Conservation (phyloP, 2,113 vertebrate species). For the Caranx melampygus region DNA sequence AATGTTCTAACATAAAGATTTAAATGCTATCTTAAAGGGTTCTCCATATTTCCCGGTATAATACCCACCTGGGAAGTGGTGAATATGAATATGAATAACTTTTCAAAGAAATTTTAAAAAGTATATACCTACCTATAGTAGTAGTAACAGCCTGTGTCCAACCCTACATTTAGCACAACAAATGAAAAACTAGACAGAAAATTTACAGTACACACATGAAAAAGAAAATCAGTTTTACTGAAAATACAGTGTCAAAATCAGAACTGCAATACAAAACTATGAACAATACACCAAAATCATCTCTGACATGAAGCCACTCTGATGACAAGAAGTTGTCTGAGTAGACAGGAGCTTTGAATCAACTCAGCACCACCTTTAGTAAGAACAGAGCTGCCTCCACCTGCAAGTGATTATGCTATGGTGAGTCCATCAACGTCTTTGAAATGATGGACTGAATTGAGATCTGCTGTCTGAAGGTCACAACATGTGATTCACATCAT, state of each 20-base stretch:
- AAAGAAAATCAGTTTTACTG: conserved; percentile 23
- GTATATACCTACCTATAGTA: background rate
- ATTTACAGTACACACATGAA: background rate
- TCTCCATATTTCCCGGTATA: background rate
- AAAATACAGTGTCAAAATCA: conserved; percentile 3
- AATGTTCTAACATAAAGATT: background rate
- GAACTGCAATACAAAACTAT: conserved; percentile 9
- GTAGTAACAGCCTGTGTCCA: background rate
- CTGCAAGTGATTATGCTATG: background rate
- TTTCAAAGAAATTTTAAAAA: too few species aligned
- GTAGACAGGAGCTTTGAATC: background rate
- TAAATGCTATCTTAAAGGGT: background rate
- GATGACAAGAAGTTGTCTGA: background rate
- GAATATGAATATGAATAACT: too few species aligned
- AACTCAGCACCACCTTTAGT: background rate
- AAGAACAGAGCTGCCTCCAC: background rate
- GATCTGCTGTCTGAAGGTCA: too few species aligned
- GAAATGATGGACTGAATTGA: background rate
- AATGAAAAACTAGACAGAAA: background rate
- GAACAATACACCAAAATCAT: background rate
- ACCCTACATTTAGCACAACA: background rate
- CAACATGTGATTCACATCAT: too few species aligned
- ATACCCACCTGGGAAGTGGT: background rate
- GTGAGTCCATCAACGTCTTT: background rate
- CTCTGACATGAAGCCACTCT: background rate